A percentile compares a stretch with the other conserved stretches of the same genome.
These are phyloP conservation scores for Crioceris asparagi DNA, from an alignment of 2,888 invertebrate genomes.

Conservation along the genomic window DNA sequence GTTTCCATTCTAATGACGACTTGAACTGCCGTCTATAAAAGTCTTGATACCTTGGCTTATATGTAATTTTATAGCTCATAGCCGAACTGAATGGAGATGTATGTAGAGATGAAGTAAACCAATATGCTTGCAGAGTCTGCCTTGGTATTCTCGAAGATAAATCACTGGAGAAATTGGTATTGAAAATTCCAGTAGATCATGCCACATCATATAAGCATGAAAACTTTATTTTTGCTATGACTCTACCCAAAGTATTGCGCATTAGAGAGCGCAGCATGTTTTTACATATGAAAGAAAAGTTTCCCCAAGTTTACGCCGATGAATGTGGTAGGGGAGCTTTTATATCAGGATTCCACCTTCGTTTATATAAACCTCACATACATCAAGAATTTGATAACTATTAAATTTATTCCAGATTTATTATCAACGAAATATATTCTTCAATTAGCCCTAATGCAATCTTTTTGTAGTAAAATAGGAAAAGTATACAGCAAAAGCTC, in stretches of 20 bases:
- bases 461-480: conserved; percentile 10
- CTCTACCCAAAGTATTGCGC: conserved; percentile 56
- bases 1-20: no score
- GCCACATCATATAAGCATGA: conserved; percentile 48
- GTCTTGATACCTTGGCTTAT: no score
- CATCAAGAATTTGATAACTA: no score
- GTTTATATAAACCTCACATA: no score
- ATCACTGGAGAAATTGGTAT: conserved; percentile 42
- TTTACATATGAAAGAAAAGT: conserved; percentile 45
- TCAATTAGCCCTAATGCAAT: no score
- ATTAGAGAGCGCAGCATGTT: conserved; percentile 57
- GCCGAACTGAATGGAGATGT: no score
- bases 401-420: no score
- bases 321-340: background rate
- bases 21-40: no score
- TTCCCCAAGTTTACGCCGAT: conserved; percentile 39
- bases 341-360: no score
- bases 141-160: conserved; percentile 58
- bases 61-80: no score
- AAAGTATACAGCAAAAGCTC: conserved; percentile 39
- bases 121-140: conserved; percentile 63
- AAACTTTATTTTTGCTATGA: conserved; percentile 58
- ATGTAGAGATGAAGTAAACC: no score
- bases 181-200: conserved; percentile 42
- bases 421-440: no score